phyloP scores from a whole-genome alignment of 2,888 invertebrate species.

The Rhingia campestris region DNA sequence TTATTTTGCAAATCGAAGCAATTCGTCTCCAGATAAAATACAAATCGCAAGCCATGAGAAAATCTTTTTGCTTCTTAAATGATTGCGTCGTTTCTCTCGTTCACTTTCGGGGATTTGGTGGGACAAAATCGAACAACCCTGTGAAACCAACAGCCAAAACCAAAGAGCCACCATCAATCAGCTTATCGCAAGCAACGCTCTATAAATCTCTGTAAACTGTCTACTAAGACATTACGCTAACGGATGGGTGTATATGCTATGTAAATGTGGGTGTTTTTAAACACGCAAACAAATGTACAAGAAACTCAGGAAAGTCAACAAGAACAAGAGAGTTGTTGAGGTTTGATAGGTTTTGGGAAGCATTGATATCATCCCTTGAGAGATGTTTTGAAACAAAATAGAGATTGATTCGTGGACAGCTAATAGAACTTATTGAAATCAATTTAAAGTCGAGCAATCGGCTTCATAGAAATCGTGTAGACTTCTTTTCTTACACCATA shows the following conservation, averaged over 20 bases:
- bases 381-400: too few relatives aligned
- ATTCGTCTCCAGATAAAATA: not conserved
- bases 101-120: not conserved
- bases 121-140: not conserved
- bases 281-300: not conserved
- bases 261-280: not conserved
- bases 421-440: too few relatives aligned
- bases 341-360: too few relatives aligned
- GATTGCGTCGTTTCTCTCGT: not conserved
- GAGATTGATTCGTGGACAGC: too few relatives aligned
- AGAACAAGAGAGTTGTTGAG: too few relatives aligned
- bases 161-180: not conserved
- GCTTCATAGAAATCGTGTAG: too few relatives aligned
- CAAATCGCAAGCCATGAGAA: slow-evolving; percentile 3
- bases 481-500: too few relatives aligned
- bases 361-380: too few relatives aligned
- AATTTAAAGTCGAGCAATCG: too few relatives aligned
- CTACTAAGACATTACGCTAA: slow-evolving; percentile 1
- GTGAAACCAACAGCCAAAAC: slow-evolving; percentile 1
- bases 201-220: not conserved
- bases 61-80: not conserved
- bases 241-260: not conserved
- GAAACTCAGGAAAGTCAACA: too few relatives aligned
- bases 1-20: not conserved
- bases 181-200: not conserved